Evolutionary conservation across 1,140 invertebrate species (phyloP).

Genomic region (Zaprionus davidi): DNA sequence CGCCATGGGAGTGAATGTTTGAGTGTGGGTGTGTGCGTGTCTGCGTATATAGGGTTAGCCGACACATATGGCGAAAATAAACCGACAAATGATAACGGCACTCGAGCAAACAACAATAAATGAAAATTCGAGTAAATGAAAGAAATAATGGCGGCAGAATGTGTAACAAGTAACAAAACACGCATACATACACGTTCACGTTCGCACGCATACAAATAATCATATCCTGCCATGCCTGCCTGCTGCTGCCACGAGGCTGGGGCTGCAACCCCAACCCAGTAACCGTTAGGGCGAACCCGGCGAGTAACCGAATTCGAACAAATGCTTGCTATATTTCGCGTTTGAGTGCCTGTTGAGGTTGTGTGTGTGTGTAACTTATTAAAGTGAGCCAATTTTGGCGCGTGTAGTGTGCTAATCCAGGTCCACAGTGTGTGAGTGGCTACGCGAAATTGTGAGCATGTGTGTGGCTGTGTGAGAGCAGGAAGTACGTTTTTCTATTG

Average conservation of each 20-base stretch:
- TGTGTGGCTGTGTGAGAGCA: constrained; percentile 1
- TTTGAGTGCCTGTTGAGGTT: constrained; percentile 29
- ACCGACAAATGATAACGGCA: constrained; percentile 80
- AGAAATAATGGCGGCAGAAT: constrained; percentile 73
- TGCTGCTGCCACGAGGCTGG: neutral
- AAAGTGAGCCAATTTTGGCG: constrained; percentile 66
- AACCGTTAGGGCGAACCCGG: constrained; percentile 13
- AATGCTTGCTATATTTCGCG: constrained; percentile 43
- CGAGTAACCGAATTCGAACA: constrained; percentile 50
- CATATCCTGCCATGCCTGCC: neutral
- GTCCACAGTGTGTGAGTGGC: neutral
- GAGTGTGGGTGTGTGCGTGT: neutral
- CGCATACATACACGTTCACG: constrained; percentile 17
- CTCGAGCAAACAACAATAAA: constrained; percentile 82
- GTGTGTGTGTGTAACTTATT: constrained; percentile 57
- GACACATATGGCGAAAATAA: constrained; percentile 73
- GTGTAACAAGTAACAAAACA: constrained; percentile 73
- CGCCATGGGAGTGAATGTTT: neutral
- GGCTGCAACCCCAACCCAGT: constrained; percentile 14
- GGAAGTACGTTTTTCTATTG: constrained; percentile 9
- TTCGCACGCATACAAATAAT: neutral
- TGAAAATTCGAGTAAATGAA: constrained; percentile 82
- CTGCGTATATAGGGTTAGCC: neutral
- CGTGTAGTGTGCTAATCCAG: constrained; percentile 39
- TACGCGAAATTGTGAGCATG: neutral